These are phyloP conservation scores for Lophochroa leadbeateri DNA, from an alignment of 2,113 vertebrate species.

Conservation along the genomic window DNA sequence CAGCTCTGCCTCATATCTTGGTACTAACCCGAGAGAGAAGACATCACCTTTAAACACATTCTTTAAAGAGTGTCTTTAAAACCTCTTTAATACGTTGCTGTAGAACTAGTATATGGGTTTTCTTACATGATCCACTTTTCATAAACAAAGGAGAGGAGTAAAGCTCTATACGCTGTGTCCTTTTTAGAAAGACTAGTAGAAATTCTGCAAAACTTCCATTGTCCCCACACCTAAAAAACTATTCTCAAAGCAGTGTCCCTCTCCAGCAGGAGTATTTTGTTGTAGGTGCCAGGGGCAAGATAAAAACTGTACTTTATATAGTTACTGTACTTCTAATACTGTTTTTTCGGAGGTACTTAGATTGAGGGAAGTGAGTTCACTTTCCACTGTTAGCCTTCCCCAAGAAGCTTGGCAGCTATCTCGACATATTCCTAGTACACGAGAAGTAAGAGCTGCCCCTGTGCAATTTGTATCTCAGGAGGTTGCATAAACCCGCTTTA, in stretches of 20 bases:
- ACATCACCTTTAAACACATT: accelerated
- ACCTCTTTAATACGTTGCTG: not conserved
- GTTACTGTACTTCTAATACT: not conserved
- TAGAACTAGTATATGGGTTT: not conserved
- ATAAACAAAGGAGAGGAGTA: not conserved
- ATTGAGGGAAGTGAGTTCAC: not conserved
- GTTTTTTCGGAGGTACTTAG: not conserved
- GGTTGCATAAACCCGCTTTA: not conserved
- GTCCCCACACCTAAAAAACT: not conserved
- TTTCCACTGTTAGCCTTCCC: not conserved
- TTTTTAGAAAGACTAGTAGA: not conserved
- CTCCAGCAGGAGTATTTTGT: not conserved
- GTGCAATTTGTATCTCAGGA: not conserved
- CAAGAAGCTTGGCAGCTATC: not conserved
- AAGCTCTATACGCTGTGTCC: not conserved
- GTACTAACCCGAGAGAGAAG: accelerated
- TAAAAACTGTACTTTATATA: not conserved
- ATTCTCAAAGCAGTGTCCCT: not conserved
- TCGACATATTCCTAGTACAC: not conserved
- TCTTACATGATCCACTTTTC: accelerated
- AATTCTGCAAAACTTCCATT: not conserved
- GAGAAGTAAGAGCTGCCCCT: not conserved
- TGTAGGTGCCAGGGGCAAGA: not conserved
- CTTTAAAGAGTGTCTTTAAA: not conserved
- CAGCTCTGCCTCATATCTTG: not conserved